phyloP scores from a whole-genome alignment of 2,888 invertebrate species.

The Tuberolachnus salignus region DNA sequence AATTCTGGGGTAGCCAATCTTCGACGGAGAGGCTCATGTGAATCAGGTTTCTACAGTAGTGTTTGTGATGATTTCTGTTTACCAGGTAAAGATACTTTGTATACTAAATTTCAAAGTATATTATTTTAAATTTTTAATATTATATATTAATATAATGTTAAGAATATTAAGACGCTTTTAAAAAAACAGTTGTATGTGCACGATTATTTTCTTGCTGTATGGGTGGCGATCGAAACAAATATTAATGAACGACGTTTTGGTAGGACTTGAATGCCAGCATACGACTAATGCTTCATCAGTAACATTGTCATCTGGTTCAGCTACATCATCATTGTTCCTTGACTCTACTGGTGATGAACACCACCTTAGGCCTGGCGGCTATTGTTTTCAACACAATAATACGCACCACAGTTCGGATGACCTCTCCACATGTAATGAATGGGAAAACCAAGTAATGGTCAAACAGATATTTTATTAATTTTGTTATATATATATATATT shows the following conservation, averaged over 20 bases:
- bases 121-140: not conserved
- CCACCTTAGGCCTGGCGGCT: constrained; percentile 36
- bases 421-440: constrained; percentile 45
- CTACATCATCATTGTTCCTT: constrained; percentile 67
- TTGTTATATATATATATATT: too few relatives aligned
- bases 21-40: constrained; percentile 82
- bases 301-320: constrained; percentile 64
- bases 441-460: constrained; percentile 43
- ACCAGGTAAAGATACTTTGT: constrained; percentile 61
- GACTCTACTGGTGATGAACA: constrained; percentile 65
- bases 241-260: constrained; percentile 45
- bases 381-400: constrained; percentile 50
- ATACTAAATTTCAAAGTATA: not conserved
- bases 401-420: constrained; percentile 53
- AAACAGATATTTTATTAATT: not conserved
- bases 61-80: constrained; percentile 75
- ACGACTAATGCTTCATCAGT: constrained; percentile 60
- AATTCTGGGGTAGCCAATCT: constrained; percentile 61
- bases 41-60: constrained; percentile 88
- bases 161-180: constrained; percentile 37
- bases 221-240: constrained; percentile 16
- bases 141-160: not conserved
- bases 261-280: constrained; percentile 54
- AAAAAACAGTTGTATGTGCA: constrained; percentile 29
- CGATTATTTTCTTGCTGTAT: constrained; percentile 49